These are phyloP conservation scores for Peromyscus aztecus DNA, from an alignment of 2,797 vertebrate genomes.

Conservation along the genomic window DNA sequence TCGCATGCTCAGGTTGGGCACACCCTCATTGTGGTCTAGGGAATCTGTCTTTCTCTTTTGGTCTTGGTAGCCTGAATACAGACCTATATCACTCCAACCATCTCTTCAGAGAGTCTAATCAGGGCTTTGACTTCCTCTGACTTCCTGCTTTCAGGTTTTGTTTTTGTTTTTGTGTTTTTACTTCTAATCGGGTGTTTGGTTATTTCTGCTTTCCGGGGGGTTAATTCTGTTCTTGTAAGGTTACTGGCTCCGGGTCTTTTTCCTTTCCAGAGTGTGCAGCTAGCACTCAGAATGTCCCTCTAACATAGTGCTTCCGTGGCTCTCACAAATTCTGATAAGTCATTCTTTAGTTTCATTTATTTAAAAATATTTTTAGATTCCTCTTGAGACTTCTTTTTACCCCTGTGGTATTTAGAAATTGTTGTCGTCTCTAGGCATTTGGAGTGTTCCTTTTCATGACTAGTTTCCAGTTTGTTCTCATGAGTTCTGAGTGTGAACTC, in stretches of 20 bases:
- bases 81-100: not conserved
- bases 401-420: not conserved
- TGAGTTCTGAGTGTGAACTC: not conserved
- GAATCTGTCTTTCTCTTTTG: not conserved
- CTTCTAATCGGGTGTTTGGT: not conserved
- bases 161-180: not conserved
- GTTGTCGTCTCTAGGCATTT: not conserved
- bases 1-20: not conserved
- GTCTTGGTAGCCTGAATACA: not conserved
- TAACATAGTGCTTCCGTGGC: not conserved
- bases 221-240: not conserved
- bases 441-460: not conserved
- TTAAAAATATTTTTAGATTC: not conserved
- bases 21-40: not conserved
- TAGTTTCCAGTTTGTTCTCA: too few species aligned
- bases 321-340: not conserved
- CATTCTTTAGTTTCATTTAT: not conserved
- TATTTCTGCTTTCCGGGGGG: not conserved
- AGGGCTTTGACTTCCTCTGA: not conserved
- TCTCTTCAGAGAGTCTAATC: not conserved
- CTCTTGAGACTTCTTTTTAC: not conserved
- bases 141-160: not conserved
- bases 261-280: fast-evolving
- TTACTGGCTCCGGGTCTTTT: not conserved
- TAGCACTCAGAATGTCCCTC: not conserved